Evolutionary conservation across 2,797 vertebrate genomes (phyloP), one percentile per base, ranked within the genome.

Genomic region (Selene dorsalis): DNA sequence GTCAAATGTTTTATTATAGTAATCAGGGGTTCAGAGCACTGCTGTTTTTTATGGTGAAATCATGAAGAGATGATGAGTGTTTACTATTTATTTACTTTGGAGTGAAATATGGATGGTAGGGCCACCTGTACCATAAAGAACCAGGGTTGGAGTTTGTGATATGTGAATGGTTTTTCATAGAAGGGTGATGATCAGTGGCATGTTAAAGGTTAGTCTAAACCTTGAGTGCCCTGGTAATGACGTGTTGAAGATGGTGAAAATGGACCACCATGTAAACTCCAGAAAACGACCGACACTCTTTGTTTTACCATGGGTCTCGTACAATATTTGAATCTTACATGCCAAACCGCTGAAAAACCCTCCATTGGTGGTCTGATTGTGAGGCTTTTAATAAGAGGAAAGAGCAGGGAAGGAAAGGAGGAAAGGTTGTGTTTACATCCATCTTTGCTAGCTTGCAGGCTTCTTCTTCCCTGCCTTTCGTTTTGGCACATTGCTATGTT

Each of bases 1-100:
- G 35, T n/a, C 41, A 35, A 56, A 22, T 59, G 20, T 41, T 80
- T 53, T 64, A 30, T 56, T 64, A 17, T 18, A 52, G 16, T 55
- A 20, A 64, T 50, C 14, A 14, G 47, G 10, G 22, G 26, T 60
- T 73, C 35, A 39, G 38, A 65, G 59, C 4, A 16, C 6, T 52
- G 10, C 6, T 30, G 17, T 62, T 35, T 50, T 75, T 55, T 39
- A 5, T 59, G 39, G 8, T 59, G 39, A 16, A 18, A 66, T 16
- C 20, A 22, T 41, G 47, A 32, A 12, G 22, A 45, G 20, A 24
- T 43, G 24, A 35, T 22, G 22, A 20, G 55, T 9, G 8, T 66
- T 38, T 10, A 67, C 1, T 17, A 52, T 53, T n/a, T 3, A 6
- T 43, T 60, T 38, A 10, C 16, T 38, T 66, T 64, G 20, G 32